phyloP scores from a whole-genome alignment of 1,140 invertebrate genomes.

The Eulimnadia texana region DNA sequence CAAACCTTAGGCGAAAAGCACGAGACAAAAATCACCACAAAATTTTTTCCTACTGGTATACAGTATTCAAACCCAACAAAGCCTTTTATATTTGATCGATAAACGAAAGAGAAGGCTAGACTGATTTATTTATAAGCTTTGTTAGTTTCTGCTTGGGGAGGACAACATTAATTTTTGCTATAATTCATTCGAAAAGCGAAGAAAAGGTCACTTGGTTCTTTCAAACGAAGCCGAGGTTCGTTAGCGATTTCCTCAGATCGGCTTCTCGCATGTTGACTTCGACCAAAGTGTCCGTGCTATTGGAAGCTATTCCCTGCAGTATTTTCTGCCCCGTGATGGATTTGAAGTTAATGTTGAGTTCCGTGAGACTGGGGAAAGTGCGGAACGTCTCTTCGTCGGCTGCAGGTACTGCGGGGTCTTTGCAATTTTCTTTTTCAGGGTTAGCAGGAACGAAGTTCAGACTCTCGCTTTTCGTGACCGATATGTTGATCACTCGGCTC shows the following conservation, averaged over 20 bases:
- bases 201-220: neutral
- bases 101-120: too few species aligned
- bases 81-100: too few species aligned
- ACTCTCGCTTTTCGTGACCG: slow-evolving; percentile 17
- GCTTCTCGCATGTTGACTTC: slow-evolving; percentile 64
- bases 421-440: slow-evolving; percentile 1
- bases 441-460: slow-evolving; percentile 6
- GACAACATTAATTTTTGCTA: neutral
- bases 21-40: too few species aligned
- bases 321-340: slow-evolving; percentile 74
- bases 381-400: slow-evolving; percentile 28
- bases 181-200: neutral
- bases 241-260: neutral
- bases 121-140: neutral
- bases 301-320: slow-evolving; percentile 60
- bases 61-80: too few species aligned
- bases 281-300: slow-evolving; percentile 70
- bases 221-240: slow-evolving; percentile 1
- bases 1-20: too few species aligned
- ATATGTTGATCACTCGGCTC: slow-evolving; percentile 18
- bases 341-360: slow-evolving; percentile 69
- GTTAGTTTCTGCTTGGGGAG: too few species aligned
- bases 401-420: slow-evolving; percentile 4
- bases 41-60: too few species aligned
- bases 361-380: slow-evolving; percentile 65